Conservation (phyloP, 2,113 vertebrate species). For the Poeciliopsis prolifica region DNA sequence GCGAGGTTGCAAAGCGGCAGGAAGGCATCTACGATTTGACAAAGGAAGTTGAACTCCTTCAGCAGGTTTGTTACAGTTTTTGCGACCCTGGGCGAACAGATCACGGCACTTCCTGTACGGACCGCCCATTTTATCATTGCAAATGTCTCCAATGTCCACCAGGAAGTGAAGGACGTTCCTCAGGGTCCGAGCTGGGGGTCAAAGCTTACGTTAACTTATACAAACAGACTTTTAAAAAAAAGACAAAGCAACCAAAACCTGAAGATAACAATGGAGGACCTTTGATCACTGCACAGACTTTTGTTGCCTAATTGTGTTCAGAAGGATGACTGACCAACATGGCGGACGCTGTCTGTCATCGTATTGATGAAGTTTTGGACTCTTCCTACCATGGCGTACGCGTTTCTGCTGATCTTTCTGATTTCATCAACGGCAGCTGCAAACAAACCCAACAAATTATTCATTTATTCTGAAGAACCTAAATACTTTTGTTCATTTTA, state of each 20-base stretch:
- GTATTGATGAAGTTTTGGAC: constrained; percentile 80
- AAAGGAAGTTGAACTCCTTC: constrained; percentile 78
- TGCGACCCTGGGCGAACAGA: constrained; percentile 75
- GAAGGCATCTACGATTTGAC: constrained; percentile 79
- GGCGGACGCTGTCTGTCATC: constrained; percentile 79
- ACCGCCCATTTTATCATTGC: constrained; percentile 83
- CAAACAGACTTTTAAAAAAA: neutral
- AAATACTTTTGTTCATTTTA: too few relatives aligned
- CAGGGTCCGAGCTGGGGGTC: constrained; percentile 79
- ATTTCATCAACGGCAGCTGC: constrained; percentile 77
- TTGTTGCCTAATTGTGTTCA: too few relatives aligned
- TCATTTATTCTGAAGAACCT: neutral
- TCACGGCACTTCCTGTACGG: constrained; percentile 80
- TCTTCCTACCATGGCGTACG: constrained; percentile 73
- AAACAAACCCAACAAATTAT: neutral
- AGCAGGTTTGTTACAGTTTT: constrained; percentile 74
- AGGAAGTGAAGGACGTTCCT: constrained; percentile 85
- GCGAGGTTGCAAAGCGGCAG: constrained; percentile 80
- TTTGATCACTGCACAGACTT: too few relatives aligned
- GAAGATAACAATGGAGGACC: neutral
- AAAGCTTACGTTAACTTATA: constrained; percentile 10
- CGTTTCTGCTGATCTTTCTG: constrained; percentile 81
- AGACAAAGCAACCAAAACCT: neutral
- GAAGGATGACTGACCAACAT: constrained; percentile 76
- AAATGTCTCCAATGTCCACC: constrained; percentile 73